Percentiles rank a stretch among this genome's conserved stretches.
Evolutionary conservation across 2,888 invertebrate genomes (phyloP).

Genomic region (Rhimphoctona megacephalus): DNA sequence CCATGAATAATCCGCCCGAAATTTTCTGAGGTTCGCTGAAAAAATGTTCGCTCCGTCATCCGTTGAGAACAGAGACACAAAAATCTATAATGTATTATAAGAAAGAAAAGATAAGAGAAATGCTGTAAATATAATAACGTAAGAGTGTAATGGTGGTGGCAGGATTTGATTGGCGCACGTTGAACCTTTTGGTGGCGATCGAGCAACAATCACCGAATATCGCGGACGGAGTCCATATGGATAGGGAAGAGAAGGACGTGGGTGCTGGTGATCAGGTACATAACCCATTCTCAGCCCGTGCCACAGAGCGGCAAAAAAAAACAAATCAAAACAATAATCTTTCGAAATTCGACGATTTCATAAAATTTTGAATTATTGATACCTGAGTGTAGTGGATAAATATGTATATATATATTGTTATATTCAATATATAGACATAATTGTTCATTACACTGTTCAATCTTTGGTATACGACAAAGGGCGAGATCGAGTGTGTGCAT

Average conservation of each 20-base stretch:
- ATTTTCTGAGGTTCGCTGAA: not conserved
- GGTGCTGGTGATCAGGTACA: constrained; percentile 99
- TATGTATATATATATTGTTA: not conserved
- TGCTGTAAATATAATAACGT: constrained; percentile 78
- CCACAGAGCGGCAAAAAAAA: constrained; percentile 82
- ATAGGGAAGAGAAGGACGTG: constrained; percentile 94
- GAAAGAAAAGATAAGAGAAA: constrained; percentile 57
- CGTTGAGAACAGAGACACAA: constrained; percentile 26
- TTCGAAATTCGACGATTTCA: constrained; percentile 11
- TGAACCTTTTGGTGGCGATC: constrained; percentile 99
- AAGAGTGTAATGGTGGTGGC: constrained; percentile 83
- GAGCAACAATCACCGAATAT: constrained; percentile 99
- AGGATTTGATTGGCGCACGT: constrained; percentile 99
- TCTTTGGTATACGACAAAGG: not conserved
- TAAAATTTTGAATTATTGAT: not conserved
- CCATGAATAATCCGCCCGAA: not conserved
- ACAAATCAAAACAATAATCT: constrained; percentile 47
- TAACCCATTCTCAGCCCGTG: constrained; percentile 82
- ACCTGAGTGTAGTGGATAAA: not conserved
- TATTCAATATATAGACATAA: not conserved
- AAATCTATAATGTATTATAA: not conserved
- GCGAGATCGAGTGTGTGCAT: constrained; percentile 44
- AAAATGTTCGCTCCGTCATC: constrained; percentile 35
- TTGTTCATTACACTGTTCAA: not conserved
- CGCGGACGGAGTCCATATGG: constrained; percentile 96